Evolutionary conservation across 2,113 vertebrate genomes (phyloP), one percentile per base, ranked within the genome.

Genomic region (Corythaeola cristata): DNA sequence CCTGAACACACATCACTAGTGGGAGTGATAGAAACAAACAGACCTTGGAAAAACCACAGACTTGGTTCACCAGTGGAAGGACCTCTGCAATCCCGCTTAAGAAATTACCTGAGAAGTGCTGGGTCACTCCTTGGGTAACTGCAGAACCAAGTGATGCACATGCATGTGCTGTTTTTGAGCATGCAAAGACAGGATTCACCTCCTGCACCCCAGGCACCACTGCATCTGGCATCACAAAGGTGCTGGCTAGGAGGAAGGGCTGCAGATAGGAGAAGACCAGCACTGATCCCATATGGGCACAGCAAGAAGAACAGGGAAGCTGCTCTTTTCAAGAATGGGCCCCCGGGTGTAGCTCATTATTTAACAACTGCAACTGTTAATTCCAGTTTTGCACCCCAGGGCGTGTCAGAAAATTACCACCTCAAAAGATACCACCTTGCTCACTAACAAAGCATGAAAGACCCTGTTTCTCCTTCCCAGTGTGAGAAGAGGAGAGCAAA

Each of bases 211-310:
- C 21, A 44, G 5, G 39, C n/a, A 60, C 8, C 4, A 16, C 35
- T 33, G 33, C 1, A 1, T 11, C 60, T 37, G 18, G 8, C 33
- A 69, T 66, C 44, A 11, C 12, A 82, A 63, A 78, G 16, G 27
- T 7, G 2, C 37, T 85, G 39, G 41, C 3, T 33, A 13, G 28
- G 24, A 83, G 16, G 33, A 27, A 68, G 15, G 79, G 5, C 7
- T 2, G 2, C 49, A 74, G 44, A 15, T 8, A 53, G n/a, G 7
- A 47, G 26, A n/a, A 37, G 23, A 41, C 8, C 44, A 37, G 21
- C 0, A 0, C 27, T 27, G 10, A 19, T 35, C 35, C 44, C 23
- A 20, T 2, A n/a, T n/a, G n/a, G n/a, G 7, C 0, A 4, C n/a
- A 32, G 27, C 17, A 14, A 49, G 85, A 6, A 33, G 26, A 72